phyloP scores from a whole-genome alignment of 2,797 vertebrate species.

The Thalassophryne amazonica region DNA sequence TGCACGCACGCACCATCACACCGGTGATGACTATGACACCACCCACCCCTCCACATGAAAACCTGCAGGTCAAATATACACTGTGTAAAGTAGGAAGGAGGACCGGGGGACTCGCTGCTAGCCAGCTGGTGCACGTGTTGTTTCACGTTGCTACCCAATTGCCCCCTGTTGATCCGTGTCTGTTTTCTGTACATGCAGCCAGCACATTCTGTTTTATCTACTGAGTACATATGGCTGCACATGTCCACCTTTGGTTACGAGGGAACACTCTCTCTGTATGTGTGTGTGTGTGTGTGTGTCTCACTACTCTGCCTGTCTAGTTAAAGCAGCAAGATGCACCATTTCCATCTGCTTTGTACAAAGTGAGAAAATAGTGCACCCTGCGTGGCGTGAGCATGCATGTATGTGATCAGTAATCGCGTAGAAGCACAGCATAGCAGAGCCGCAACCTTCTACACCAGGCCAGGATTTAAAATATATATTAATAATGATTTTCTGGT shows the following conservation, averaged over 20 bases:
- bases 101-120: not conserved
- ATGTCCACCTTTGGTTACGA: conserved; percentile 27
- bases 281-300: conserved; percentile 3
- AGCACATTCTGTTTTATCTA: conserved; percentile 18
- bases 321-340: conserved; percentile 55
- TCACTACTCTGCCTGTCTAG: conserved; percentile 53
- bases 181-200: conserved; percentile 8
- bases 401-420: conserved; percentile 35
- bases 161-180: not conserved
- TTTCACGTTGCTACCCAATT: conserved; percentile 17
- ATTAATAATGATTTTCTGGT: conserved; percentile 1
- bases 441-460: conserved; percentile 15
- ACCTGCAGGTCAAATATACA: conserved; percentile 25
- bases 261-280: not conserved
- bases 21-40: too few species aligned
- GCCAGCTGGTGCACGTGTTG: conserved; percentile 2
- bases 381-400: not conserved
- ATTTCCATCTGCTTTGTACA: conserved; percentile 59
- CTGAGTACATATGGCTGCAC: conserved; percentile 32
- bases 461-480: conserved; percentile 3
- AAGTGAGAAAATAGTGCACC: conserved; percentile 31
- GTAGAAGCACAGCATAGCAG: conserved; percentile 24
- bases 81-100: not conserved
- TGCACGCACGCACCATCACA: too few species aligned
- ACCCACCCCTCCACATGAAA: too few species aligned